Evolutionary conservation across 92 coral and sea anemone species (phyloP), one percentile per base, ranked within the genome.

Genomic region (Chrysogorgia sp.): DNA sequence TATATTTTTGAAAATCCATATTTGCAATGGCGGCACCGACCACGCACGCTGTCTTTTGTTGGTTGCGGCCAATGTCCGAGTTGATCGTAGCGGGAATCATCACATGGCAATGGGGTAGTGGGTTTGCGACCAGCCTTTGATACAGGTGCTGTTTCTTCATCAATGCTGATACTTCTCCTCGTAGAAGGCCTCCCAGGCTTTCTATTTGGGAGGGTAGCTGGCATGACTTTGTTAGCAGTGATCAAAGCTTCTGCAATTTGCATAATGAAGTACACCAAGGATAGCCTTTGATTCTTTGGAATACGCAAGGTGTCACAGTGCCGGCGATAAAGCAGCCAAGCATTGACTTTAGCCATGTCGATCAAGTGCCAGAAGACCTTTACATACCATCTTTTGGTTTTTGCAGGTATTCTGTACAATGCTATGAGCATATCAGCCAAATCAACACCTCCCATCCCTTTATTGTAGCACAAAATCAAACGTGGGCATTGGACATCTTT

Each of bases 11-110:
- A n/a, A n/a, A n/a, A n/a, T n/a, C n/a, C n/a, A n/a, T n/a, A n/a
- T 79, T 79, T 79, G 10, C 76, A 79, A 0, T 79, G 71, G 19
- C 52, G 33, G 22, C 75, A 65, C 55, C 49, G 52, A 30, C 45
- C 69, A 15, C 37, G 33, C 41, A 15, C 64, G 19, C 32, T 31
- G 40, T 31, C 33, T 21, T 30, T 24, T 63, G 43, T 37, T 37
- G 43, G 43, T 37, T 37, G 43, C 12, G 69, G 69, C 69, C 69
- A 63, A 41, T 63, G 69, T 30, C 69, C 71, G 41, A 34, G 41
- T 37, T 64, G 71, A 34, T 64, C 71, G 0, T 41, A 33, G 37
- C 71, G 37, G 37, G 41, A 14, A 23, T 41, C 49, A 20, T 64
- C 26, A 37, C 23, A 33, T 19, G 50, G 71, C 22, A 12, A 12